Evolutionary conservation across 2,888 invertebrate species (phyloP), one percentile per base, ranked within the genome.

Genomic region (Thereva nobilitata): DNA sequence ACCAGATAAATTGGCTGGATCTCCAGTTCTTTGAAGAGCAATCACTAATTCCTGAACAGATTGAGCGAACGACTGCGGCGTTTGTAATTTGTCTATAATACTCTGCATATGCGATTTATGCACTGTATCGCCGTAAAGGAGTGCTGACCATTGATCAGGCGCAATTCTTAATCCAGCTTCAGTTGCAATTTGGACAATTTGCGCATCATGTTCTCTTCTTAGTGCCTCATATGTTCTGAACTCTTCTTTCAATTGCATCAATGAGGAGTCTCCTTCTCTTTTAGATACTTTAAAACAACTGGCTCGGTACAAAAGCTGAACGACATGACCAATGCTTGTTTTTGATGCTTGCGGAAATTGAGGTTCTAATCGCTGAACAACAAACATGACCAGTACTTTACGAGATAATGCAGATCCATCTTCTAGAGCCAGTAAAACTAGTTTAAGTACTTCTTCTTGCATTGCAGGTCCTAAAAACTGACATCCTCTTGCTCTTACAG

Each of bases 221-320:
- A 99, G 79, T 0, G 93, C 89, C 74, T 98, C 97, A 79, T 98
- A 98, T 0, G 92, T 92, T 10, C 97, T 87, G 78, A 96, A 98
- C 78, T 99, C 97, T 75, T 97, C 96, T 78, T 97, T 96, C 12
- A 97, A 80, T 79, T 98, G 96, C 98, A 99, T 99, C 70, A 99
- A 82, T 0, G 97, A 97, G 0, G 97, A 97, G 80, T 97, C 96
- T 40, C 94, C 93, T 75, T 97, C 97, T 52, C 97, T 86, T 81
- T 98, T 98, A 1, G 95, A 94, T 44, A 97, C 97, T 86, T 96
- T 97, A 83, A 99, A 99, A 83, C 98, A 98, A 70, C 97, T 97
- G 56, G 98, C 98, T 74, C 98, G 87, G 80, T 99, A 99, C 37
- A 99, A 85, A 61, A 99, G 86, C 81, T 99, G 99, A 65, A 99